Conservation (phyloP, 2,888 invertebrate species). For the Drosophila mimica region DNA sequence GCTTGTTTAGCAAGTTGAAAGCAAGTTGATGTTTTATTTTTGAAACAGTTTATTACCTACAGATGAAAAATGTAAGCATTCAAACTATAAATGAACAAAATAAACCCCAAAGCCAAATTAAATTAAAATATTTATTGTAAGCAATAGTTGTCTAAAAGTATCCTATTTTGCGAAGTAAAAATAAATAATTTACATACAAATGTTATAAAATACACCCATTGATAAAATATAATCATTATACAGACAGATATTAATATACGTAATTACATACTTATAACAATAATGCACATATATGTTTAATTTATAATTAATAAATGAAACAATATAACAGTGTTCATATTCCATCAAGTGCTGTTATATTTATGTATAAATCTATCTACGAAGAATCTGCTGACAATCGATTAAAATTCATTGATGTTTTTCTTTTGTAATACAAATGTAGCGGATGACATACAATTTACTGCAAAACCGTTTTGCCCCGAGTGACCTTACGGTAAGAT, state of each 20-base stretch:
- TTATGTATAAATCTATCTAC: conserved; percentile 6
- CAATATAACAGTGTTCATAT: conserved; percentile 17
- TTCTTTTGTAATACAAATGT: conserved; percentile 21
- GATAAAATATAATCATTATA: conserved; percentile 31
- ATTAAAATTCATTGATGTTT: conserved; percentile 7
- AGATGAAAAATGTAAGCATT: not conserved
- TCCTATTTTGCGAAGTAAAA: conserved; percentile 18
- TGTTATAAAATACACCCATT: conserved; percentile 23
- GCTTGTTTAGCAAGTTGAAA: not conserved
- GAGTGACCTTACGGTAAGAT: conserved; percentile 20
- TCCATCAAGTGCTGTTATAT: conserved; percentile 18
- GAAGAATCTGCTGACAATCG: conserved; percentile 19
- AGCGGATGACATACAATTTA: conserved; percentile 16
- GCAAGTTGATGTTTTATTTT: not conserved
- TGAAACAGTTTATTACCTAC: not conserved
- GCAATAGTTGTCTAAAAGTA: conserved; percentile 33
- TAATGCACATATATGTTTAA: conserved; percentile 39
- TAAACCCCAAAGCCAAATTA: not conserved
- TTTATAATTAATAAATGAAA: conserved; percentile 26
- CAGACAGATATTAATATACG: conserved; percentile 3
- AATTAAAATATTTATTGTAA: conserved; percentile 42
- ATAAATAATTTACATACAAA: conserved; percentile 46
- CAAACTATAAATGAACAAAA: not conserved
- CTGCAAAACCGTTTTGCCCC: conserved; percentile 4
- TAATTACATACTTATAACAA: conserved; percentile 28